phyloP scores from a whole-genome alignment of 2,113 vertebrate species.

The Lophotis ruficrista region DNA sequence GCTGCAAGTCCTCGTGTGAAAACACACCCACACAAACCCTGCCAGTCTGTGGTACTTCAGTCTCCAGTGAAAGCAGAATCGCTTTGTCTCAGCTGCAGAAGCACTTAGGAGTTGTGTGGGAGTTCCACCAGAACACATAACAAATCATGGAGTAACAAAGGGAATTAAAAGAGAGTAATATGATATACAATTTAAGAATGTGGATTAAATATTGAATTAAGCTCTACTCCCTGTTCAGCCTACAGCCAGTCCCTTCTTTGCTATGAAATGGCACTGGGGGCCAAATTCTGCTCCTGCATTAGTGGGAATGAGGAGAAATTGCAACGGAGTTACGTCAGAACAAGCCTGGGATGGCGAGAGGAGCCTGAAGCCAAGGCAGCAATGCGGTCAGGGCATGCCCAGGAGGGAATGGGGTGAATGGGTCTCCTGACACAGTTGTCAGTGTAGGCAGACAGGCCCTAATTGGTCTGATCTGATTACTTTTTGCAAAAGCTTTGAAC shows the following conservation, averaged over 20 bases:
- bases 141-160: conserved; percentile 60
- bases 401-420: not conserved
- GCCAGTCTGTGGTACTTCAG: rapidly evolving
- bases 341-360: conserved; percentile 3
- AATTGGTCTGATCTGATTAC: conserved; percentile 46
- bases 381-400: not conserved
- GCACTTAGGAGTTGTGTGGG: conserved; percentile 32
- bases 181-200: not conserved
- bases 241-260: not conserved
- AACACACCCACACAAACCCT: not conserved
- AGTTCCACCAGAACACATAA: conserved; percentile 16
- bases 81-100: conserved; percentile 46
- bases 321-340: not conserved
- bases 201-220: conserved; percentile 31
- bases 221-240: not conserved
- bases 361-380: conserved; percentile 16
- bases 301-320: not conserved
- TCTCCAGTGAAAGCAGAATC: not conserved
- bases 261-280: not conserved
- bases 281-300: not conserved
- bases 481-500: conserved; percentile 63
- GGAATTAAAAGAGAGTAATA: conserved; percentile 42
- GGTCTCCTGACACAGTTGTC: conserved; percentile 48
- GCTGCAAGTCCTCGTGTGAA: not conserved
- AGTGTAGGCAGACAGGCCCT: conserved; percentile 49